Percentiles rank a stretch among this genome's conserved stretches.
Conservation (phyloP, 2,888 invertebrate species). For the Cataglyphis rosenhaueri region DNA sequence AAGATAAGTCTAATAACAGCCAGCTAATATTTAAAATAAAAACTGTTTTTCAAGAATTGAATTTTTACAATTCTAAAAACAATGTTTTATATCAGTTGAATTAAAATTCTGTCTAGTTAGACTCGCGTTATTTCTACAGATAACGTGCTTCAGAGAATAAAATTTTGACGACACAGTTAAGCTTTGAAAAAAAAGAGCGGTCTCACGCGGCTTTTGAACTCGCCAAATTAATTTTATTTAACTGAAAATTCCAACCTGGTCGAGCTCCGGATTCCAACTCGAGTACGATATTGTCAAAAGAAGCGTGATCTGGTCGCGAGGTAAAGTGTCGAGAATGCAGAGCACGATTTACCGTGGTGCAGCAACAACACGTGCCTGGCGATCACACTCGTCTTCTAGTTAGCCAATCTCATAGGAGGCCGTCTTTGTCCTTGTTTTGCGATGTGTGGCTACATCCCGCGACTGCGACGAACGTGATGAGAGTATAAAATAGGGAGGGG, state of each 20-base stretch:
- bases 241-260: background rate
- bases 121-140: background rate
- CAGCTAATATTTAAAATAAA: background rate
- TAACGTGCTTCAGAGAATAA: background rate
- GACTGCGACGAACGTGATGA: slow-evolving; percentile 61
- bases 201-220: background rate
- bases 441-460: slow-evolving; percentile 61
- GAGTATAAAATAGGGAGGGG: slow-evolving; percentile 49
- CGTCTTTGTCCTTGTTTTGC: slow-evolving; percentile 63
- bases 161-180: background rate
- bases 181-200: background rate
- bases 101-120: slow-evolving; percentile 24
- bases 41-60: slow-evolving; percentile 15
- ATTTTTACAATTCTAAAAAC: slow-evolving; percentile 12
- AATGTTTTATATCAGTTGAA: background rate
- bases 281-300: background rate
- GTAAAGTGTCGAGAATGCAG: slow-evolving; percentile 54
- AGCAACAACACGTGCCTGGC: slow-evolving; percentile 70
- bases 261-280: background rate
- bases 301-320: slow-evolving; percentile 14
- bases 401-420: slow-evolving; percentile 58
- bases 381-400: slow-evolving; percentile 67
- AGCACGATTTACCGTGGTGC: slow-evolving; percentile 66
- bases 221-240: slow-evolving; percentile 23
- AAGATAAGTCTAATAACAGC: background rate